Evolutionary conservation across 2,888 invertebrate genomes (phyloP).

Genomic region (Lordiphosa fenestrarum): DNA sequence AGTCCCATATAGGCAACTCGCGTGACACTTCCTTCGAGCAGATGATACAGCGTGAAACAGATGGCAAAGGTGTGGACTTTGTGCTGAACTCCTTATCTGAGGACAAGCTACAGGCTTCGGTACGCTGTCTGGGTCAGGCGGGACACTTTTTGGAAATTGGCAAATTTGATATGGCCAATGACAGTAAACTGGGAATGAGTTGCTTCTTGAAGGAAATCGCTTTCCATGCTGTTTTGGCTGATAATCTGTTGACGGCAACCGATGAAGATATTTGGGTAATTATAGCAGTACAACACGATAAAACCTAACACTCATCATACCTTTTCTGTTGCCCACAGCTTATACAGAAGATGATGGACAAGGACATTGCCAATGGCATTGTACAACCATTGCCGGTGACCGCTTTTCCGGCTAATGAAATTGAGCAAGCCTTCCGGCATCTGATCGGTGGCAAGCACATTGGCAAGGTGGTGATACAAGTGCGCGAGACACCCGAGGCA

Average conservation of each 20-base stretch:
- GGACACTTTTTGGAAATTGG: constrained; percentile 93
- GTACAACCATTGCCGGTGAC: constrained; percentile 86
- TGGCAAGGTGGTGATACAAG: constrained; percentile 84
- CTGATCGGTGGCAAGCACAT: constrained; percentile 88
- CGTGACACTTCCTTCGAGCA: constrained; percentile 92
- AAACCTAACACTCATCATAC: no score
- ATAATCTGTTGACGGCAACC: constrained; percentile 83
- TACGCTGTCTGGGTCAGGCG: constrained; percentile 83
- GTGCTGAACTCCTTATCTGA: constrained; percentile 95
- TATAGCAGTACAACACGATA: not conserved
- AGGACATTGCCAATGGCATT: constrained; percentile 85
- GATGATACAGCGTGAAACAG: constrained; percentile 89
- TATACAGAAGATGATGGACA: constrained; percentile 82
- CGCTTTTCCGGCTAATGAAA: constrained; percentile 84
- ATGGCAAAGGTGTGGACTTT: constrained; percentile 93
- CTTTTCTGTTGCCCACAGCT: constrained; percentile 42
- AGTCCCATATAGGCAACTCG: constrained; percentile 90
- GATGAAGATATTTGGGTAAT: constrained; percentile 78
- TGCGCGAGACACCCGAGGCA: constrained; percentile 67
- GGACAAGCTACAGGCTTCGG: constrained; percentile 90
- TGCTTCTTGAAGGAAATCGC: constrained; percentile 86
- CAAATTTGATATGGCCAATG: constrained; percentile 88
- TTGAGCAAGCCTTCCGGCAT: constrained; percentile 87
- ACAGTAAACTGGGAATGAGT: constrained; percentile 85
- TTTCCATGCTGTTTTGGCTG: constrained; percentile 90